phyloP scores from a whole-genome alignment of 2,797 vertebrate species.

The Micrastur ruficollis region DNA sequence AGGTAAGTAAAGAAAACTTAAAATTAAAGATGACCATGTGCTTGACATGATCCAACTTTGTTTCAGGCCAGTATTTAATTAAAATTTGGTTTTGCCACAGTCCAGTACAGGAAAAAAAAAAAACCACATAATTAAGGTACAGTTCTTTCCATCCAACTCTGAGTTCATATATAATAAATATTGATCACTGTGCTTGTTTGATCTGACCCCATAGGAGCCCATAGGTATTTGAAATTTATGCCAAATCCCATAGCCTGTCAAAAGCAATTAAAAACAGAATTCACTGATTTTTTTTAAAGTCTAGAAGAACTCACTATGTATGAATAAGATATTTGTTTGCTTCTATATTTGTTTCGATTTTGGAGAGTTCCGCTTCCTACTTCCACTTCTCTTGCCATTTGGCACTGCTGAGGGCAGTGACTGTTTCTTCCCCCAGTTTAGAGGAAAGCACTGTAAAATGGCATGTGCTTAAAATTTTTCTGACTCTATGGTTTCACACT shows the following conservation, averaged over 20 bases:
- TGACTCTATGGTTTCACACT: slow-evolving; percentile 19
- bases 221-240: neutral
- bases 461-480: neutral
- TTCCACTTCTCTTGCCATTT: neutral
- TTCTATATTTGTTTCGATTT: neutral
- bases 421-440: neutral
- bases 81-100: neutral
- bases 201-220: neutral
- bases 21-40: neutral
- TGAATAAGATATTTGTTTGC: neutral
- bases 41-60: neutral
- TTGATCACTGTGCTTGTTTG: neutral
- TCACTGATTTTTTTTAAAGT: neutral
- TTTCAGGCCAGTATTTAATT: neutral
- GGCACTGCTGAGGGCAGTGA: neutral
- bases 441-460: neutral
- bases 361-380: neutral
- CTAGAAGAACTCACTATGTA: neutral
- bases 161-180: neutral
- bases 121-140: neutral
- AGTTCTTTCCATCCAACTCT: neutral
- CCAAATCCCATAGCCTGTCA: neutral
- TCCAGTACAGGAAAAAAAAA: neutral
- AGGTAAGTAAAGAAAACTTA: neutral
- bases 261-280: neutral